Evolutionary conservation across 30 jellyfish, hydroid and myxozoan genomes (phyloP).

Genomic region (Pelagia noctiluca): DNA sequence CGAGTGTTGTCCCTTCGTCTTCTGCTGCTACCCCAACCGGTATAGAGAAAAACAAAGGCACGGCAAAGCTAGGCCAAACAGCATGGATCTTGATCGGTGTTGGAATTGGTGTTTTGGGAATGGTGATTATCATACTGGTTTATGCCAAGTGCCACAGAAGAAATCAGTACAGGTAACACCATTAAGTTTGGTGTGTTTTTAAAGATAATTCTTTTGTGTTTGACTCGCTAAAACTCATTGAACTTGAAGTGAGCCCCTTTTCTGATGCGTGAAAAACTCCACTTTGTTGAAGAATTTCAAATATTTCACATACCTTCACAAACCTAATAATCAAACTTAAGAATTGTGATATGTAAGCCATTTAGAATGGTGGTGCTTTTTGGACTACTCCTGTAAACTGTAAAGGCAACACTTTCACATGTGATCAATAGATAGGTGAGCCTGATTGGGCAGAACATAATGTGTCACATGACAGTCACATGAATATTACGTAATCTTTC

Average conservation of each 20-base stretch:
- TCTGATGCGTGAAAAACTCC: neutral
- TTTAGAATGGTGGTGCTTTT: no score
- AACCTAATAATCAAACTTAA: neutral
- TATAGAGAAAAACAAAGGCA: neutral
- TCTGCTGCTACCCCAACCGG: neutral
- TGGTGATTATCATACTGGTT: neutral
- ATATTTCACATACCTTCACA: neutral
- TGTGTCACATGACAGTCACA: no score
- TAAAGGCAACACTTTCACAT: no score
- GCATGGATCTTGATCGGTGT: neutral
- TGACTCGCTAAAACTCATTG: no score
- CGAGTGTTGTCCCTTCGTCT: neutral
- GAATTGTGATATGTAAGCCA: neutral
- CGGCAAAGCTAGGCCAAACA: neutral
- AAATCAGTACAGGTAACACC: conserved; percentile 6
- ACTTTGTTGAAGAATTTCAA: no score
- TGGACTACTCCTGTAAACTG: no score
- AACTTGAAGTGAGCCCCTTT: neutral
- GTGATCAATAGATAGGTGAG: no score
- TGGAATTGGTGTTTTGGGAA: neutral
- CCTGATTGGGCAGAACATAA: no score
- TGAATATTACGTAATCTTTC: no score
- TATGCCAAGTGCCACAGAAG: neutral
- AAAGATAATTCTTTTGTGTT: neutral
- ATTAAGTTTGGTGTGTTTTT: neutral